A percentile compares a stretch with the other conserved stretches of the same genome.
Conservation (phyloP, 1,140 invertebrate genomes). For the Acromyrmex echinatior region DNA sequence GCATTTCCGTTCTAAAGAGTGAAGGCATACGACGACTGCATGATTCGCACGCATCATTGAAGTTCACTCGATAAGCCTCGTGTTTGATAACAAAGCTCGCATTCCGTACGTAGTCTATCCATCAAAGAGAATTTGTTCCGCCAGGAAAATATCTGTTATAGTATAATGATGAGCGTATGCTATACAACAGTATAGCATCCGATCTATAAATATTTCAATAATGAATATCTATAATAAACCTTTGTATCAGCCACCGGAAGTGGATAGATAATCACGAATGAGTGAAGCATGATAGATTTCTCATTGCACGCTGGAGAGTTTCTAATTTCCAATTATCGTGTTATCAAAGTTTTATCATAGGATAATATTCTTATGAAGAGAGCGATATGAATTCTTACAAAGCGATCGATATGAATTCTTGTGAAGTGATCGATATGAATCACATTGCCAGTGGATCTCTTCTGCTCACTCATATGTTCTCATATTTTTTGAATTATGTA, state of each 20-base stretch:
- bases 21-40: not conserved
- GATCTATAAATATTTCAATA: not conserved
- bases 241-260: not conserved
- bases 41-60: constrained; percentile 24
- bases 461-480: not conserved
- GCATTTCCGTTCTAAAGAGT: not conserved
- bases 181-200: not conserved
- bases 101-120: not conserved
- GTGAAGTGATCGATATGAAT: constrained; percentile 10
- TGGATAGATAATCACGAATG: not conserved
- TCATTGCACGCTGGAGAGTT: not conserved
- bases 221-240: not conserved
- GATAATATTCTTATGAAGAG: not conserved
- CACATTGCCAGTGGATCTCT: not conserved
- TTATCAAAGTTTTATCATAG: not conserved
- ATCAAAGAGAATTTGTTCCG: not conserved
- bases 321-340: constrained; percentile 11
- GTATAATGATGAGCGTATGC: not conserved
- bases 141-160: not conserved
- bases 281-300: not conserved
- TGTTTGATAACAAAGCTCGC: constrained; percentile 5
- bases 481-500: not conserved
- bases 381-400: constrained; percentile 14
- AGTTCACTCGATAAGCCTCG: not conserved
- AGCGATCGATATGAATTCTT: constrained; percentile 24